Evolutionary conservation across 1,140 invertebrate genomes (phyloP), one percentile per base, ranked within the genome.

Genomic region (Drosophila lacertosa): DNA sequence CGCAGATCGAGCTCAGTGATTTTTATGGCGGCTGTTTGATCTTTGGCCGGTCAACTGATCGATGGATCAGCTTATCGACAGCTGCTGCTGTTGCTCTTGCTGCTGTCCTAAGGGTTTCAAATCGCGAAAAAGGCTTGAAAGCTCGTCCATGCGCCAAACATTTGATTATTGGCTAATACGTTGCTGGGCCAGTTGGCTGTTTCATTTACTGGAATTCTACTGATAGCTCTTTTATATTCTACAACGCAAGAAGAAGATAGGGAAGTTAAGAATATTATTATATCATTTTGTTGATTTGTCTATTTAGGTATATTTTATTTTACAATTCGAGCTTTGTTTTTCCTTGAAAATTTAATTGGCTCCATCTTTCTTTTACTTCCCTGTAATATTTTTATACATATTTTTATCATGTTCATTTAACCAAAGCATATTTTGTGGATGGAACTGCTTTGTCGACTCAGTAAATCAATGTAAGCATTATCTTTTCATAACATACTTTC

Each of bases 91-190:
- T 47, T 22, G 50, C 20, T 20, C n/a, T n/a, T 16, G 18, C 57
- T 48, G 37, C 33, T 48, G 24, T 26, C 24, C 4, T 16, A 26
- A 72, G 64, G 80, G 80, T 86, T 68, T 86, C 81, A 81, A 88
- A 88, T 86, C 82, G 77, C 81, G 74, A 86, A 86, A 86, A 86
- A 77, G 82, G 81, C 81, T 86, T 81, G 77, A 80, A 83, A 80
- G 80, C 73, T 71, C 81, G 81, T 42, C 73, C 81, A 77, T 86
- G 81, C 77, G 81, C 81, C 81, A 86, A 86, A 81, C 77, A 73
- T 74, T 84, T 77, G 59, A 51, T 55, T 55, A 74, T 39, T 65
- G 65, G n/a, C 48, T 55, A 70, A 64, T 66, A 45, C 26, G 42
- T 67, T 74, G 54, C 35, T 63, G 47, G 74, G 59, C 60, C 75